Conservation (phyloP, 2,888 invertebrate species). For the Plebejus argus region DNA sequence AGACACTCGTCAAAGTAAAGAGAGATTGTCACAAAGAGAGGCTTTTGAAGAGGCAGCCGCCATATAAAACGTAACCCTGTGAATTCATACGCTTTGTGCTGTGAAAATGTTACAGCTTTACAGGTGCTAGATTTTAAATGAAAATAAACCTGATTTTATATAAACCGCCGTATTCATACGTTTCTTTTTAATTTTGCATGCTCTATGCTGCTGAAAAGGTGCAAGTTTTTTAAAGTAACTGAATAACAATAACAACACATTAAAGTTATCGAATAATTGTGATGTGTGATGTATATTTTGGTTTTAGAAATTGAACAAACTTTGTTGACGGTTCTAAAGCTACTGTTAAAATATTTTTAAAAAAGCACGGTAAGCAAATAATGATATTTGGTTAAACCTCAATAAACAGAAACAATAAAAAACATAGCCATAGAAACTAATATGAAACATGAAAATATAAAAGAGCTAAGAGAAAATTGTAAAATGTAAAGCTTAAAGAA, state of each 20-base stretch:
- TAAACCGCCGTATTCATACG: background rate
- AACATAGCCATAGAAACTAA: background rate
- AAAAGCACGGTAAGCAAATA: too few species aligned
- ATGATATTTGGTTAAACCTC: too few species aligned
- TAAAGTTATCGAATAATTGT: too few species aligned
- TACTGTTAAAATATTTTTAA: too few species aligned
- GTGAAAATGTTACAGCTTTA: constrained; percentile 35
- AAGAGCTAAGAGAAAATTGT: constrained; percentile 9
- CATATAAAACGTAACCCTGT: constrained; percentile 44
- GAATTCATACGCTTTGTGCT: constrained; percentile 38
- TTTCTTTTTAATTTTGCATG: background rate
- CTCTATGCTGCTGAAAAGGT: background rate
- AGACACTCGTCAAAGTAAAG: constrained; percentile 45
- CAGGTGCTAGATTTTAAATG: constrained; percentile 25
- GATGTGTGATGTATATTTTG: background rate
- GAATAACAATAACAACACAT: background rate
- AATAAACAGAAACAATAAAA: too few species aligned
- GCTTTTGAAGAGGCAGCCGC: constrained; percentile 45
- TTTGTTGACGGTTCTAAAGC: too few species aligned
- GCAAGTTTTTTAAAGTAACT: background rate
- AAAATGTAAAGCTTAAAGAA: constrained; percentile 24
- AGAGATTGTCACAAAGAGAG: constrained; percentile 43
- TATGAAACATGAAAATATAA: background rate
- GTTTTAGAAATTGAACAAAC: too few species aligned
- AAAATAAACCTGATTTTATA: constrained; percentile 19